Conservation (phyloP, 2,797 vertebrate genomes). For the Delichon dasypus region DNA sequence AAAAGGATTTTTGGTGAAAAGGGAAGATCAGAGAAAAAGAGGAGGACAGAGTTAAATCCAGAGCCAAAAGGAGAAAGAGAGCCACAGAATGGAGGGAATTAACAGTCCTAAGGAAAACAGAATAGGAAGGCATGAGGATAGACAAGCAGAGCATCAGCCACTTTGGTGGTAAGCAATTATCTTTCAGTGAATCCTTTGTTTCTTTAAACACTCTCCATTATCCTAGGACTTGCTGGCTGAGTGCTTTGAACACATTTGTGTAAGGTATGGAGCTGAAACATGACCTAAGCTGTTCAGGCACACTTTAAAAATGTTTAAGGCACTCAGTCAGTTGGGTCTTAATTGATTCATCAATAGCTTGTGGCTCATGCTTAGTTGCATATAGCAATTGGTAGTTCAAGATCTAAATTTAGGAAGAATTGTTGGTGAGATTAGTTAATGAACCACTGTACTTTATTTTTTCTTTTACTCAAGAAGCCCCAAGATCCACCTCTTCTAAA, state of each 20-base stretch:
- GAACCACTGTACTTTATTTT: background rate
- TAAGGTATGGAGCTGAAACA: background rate
- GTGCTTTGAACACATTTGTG: background rate
- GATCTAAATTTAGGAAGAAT: background rate
- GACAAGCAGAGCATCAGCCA: background rate
- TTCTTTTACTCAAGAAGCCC: background rate
- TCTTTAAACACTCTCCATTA: background rate
- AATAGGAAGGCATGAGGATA: background rate
- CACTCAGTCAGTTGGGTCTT: background rate
- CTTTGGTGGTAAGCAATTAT: background rate
- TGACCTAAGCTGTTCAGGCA: background rate
- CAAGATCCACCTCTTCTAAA: background rate
- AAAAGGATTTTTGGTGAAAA: accelerated
- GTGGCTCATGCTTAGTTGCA: background rate
- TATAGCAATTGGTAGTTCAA: background rate
- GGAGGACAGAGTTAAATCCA: background rate
- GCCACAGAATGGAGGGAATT: background rate
- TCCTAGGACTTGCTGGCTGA: background rate
- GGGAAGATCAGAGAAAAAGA: background rate
- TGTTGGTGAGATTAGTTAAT: background rate
- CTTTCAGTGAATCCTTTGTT: background rate
- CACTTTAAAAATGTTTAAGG: background rate
- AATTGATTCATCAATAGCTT: slow-evolving; percentile 26
- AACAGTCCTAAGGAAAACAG: background rate
- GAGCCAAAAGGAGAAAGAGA: background rate